Base-by-base conservation (phyloP, 2,797 vertebrate species). In the Cryptoblepharus egeriae region DNA sequence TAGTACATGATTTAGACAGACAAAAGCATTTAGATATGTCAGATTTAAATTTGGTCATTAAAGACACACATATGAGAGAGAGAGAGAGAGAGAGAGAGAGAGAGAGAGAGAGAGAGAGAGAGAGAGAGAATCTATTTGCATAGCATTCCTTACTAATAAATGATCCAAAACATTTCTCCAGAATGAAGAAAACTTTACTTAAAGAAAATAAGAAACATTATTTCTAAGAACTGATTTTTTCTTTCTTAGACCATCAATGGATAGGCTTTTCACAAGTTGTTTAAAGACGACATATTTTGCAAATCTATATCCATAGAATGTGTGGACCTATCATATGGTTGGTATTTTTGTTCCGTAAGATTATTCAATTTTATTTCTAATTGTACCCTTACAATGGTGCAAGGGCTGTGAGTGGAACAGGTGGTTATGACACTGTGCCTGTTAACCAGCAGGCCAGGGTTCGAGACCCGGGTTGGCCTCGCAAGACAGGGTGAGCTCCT, bases 1-100 rank as follows among this genome's bases (percentile, higher is more conserved):
- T 97, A 96, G 95, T 89, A 92, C 77, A 91, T 96, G 96, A 97
- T 97, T 97, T 96, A 93, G 87, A 92, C 87, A 94, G 92, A 94
- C 93, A 96, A 97, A 96, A 94, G 91, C 89, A 88, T 92, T 89
- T 92, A 93, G 88, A 91, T 79, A 93, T 88, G 90, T 94, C 79
- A 93, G 90, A 92, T 87, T 88, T 86, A 92, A 93, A 92, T 93
- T 81, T 82, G n/a, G 39, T 20, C 81, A 86, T 90, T 82, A 88
- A 89, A 80, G 32, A 13, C 45, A 49, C 45, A 42, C 52, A 55
- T 55, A n/a, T n/a, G n/a, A n/a, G n/a, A n/a, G n/a, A n/a, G n/a
- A n/a, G n/a, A n/a, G n/a, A n/a, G n/a, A n/a, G n/a, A n/a, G n/a
- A n/a, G n/a, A n/a, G n/a, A n/a, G n/a, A n/a, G n/a, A n/a, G n/a